Percentiles rank a stretch among this genome's conserved stretches.
phyloP scores from a whole-genome alignment of 1,140 invertebrate species.

The Trichogramma pretiosum region DNA sequence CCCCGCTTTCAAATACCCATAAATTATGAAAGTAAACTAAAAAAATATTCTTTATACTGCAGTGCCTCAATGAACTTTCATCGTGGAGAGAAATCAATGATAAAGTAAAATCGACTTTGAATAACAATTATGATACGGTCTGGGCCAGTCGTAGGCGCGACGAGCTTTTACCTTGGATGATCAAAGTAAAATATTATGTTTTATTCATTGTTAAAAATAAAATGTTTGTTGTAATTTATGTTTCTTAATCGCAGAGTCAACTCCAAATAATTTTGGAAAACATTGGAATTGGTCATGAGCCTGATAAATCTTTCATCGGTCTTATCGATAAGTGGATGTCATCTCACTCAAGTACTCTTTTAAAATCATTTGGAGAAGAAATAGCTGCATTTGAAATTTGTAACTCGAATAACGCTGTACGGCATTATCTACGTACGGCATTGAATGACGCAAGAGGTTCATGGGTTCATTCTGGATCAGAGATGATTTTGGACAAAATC shows the following conservation, averaged over 20 bases:
- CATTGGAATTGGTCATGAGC: background rate
- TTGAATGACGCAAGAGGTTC: no score
- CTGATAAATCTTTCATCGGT: no score
- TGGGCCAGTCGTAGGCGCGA: conserved; percentile 3
- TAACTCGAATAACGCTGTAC: no score
- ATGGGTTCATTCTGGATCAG: no score
- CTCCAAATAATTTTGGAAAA: background rate
- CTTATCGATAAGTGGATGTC: no score
- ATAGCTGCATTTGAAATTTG: no score
- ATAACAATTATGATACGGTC: conserved; percentile 1
- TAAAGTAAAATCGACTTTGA: conserved; percentile 6
- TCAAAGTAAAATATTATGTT: conserved; percentile 7
- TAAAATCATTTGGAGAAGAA: no score
- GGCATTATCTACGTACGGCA: no score
- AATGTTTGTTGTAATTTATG: background rate
- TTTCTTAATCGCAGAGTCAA: background rate
- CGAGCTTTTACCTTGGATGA: conserved; percentile 5
- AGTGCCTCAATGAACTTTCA: conserved; percentile 9
- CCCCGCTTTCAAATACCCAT: background rate
- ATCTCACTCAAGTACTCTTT: no score
- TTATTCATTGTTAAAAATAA: background rate
- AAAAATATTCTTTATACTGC: conserved; percentile 1
- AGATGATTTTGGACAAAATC: background rate
- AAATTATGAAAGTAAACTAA: conserved; percentile 7
- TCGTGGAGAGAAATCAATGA: conserved; percentile 11